Conservation (phyloP, 2,888 invertebrate species). For the Tetragnatha montana region DNA sequence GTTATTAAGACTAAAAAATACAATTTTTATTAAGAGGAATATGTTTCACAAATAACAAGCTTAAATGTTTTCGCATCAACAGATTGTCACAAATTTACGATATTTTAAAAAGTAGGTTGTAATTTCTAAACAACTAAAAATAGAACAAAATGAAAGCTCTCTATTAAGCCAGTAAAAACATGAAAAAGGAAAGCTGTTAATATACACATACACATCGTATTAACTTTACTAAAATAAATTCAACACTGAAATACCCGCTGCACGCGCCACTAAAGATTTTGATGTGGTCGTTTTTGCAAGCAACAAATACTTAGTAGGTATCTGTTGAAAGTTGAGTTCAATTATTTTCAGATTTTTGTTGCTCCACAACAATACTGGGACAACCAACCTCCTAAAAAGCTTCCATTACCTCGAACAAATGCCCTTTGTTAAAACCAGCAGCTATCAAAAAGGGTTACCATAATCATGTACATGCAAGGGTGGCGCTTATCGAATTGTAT, state of each 20-base stretch:
- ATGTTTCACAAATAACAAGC: too few species aligned
- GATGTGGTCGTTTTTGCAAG: not conserved
- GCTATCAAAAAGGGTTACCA: conserved; percentile 30
- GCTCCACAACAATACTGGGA: not conserved
- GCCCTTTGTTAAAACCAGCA: conserved; percentile 29
- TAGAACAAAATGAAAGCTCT: too few species aligned
- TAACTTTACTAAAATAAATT: not conserved
- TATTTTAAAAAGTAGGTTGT: too few species aligned
- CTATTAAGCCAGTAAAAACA: too few species aligned
- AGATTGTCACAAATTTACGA: too few species aligned
- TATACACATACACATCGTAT: not conserved
- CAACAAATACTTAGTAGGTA: not conserved
- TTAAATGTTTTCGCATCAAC: too few species aligned
- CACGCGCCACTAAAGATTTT: not conserved
- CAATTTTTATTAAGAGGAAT: too few species aligned
- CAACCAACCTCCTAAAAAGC: conserved; percentile 11
- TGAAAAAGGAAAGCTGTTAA: not conserved
- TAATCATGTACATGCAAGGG: conserved; percentile 38
- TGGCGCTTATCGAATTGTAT: conserved; percentile 56
- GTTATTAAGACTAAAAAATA: too few species aligned
- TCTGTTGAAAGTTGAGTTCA: conserved; percentile 7
- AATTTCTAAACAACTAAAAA: too few species aligned
- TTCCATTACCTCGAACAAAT: conserved; percentile 12
- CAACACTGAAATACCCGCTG: not conserved
- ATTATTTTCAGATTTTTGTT: not conserved